Evolutionary conservation across 2,797 vertebrate genomes (phyloP), one percentile per base, ranked within the genome.

Genomic region (Lepidocolaptes lacrymiger): DNA sequence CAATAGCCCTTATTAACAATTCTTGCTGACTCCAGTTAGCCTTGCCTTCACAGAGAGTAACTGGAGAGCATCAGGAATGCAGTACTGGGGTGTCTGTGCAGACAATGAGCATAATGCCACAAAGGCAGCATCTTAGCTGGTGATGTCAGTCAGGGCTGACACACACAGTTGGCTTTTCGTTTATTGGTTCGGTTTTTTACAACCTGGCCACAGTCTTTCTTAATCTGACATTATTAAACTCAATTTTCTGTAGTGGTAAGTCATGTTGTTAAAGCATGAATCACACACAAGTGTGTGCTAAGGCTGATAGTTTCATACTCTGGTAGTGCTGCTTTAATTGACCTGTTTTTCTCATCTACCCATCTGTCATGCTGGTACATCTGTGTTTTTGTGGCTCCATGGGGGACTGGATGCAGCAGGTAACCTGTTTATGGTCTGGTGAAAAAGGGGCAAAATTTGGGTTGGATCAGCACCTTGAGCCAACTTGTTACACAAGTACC

Each of bases 11-110:
- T 61, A 85, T 62, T 79, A 78, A 77, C 62, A 94, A 87, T 49
- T 87, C 77, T 32, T 88, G 59, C 77, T 94, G 80, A 67, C 81
- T 95, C n/a, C 67, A 68, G 64, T 92, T 76, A 64, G 87, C 43
- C 16, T 54, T 72, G 52, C 56, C 63, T 85, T 83, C 67, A 63
- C 23, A 44, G 72, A 36, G 66, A 66, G 81, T 58, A 66, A 69
- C 74, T 82, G 71, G 71, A 87, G 87, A 95, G 56, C 78, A 27
- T n/a, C 36, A 76, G 63, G 84, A 88, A 55, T 64, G 66, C 34
- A 66, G 84, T 44, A 44, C 41, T 51, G 5, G 49, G 30, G 77
- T 21, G 24, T 56, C 87, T 78, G 66, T 69, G 80, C 81, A 78
- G 77, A 87, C 80, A 85, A 23, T 48, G 80, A 93, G 30, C 9